Percentiles rank a stretch among this genome's conserved stretches.
phyloP scores from a whole-genome alignment of 2,888 invertebrate species.

The Drosophila mercatorum region DNA sequence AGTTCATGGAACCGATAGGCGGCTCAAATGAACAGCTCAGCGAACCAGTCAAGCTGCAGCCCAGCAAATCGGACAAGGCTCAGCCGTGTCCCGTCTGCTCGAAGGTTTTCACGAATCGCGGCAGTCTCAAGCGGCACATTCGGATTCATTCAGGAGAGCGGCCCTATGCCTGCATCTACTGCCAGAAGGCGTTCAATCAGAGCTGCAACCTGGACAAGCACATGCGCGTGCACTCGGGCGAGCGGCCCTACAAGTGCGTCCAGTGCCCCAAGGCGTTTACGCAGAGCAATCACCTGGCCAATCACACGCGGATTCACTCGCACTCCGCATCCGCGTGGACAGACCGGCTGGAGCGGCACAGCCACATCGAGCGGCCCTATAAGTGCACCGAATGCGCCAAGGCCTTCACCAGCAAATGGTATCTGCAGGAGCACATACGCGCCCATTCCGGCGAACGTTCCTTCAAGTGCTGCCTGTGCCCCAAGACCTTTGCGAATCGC shows the following conservation, averaged over 20 bases:
- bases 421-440: constrained; percentile 9
- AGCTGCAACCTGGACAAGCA: constrained; percentile 85
- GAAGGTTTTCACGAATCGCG: constrained; percentile 7
- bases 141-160: constrained; percentile 29
- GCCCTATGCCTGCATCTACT: constrained; percentile 16
- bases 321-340: not conserved
- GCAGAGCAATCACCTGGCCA: constrained; percentile 85
- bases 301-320: constrained; percentile 13
- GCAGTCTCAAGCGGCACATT: constrained; percentile 23
- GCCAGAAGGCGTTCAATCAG: constrained; percentile 20
- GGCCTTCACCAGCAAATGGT: constrained; percentile 12
- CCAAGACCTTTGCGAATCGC: constrained; percentile 16
- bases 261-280: constrained; percentile 86
- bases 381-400: constrained; percentile 16
- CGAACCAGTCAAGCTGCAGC: not conserved
- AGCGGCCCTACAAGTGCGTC: constrained; percentile 85
- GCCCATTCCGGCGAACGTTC: constrained; percentile 14
- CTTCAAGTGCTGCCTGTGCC: constrained; percentile 10
- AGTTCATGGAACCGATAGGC: not conserved
- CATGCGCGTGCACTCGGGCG: constrained; percentile 86
- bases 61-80: not conserved
- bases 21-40: not conserved
- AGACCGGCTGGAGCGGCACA: not conserved
- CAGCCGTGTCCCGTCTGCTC: constrained; percentile 12
- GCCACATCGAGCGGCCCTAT: not conserved